phyloP scores from a whole-genome alignment of 2,113 vertebrate species.

The Pterophyllum scalare region DNA sequence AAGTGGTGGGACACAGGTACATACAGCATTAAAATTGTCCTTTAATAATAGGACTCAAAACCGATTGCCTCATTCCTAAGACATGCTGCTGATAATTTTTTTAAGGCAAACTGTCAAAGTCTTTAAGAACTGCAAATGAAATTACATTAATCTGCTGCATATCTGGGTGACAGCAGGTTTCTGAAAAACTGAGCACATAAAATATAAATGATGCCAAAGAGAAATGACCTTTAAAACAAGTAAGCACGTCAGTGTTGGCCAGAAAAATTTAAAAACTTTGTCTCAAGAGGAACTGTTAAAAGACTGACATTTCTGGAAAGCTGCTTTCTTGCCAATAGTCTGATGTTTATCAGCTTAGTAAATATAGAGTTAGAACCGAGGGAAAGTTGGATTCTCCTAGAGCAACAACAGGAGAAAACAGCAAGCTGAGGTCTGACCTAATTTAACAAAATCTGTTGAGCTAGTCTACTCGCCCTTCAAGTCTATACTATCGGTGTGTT shows the following conservation, averaged over 20 bases:
- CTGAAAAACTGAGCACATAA: not conserved
- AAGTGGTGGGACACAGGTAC: constrained; percentile 48
- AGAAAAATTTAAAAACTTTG: not conserved
- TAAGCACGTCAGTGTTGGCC: not conserved
- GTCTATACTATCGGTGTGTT: no score
- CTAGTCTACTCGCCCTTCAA: no score
- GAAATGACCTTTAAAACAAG: not conserved
- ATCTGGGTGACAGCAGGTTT: not conserved
- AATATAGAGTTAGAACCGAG: not conserved
- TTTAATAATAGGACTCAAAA: not conserved
- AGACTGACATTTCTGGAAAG: not conserved
- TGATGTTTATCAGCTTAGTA: not conserved
- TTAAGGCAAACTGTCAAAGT: not conserved
- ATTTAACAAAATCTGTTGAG: not conserved
- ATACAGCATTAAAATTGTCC: constrained; percentile 9
- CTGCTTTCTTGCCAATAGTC: not conserved
- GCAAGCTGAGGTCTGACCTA: not conserved
- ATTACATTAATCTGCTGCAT: not conserved
- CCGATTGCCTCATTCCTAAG: not conserved
- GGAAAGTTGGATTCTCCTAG: not conserved
- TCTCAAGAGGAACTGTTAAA: not conserved
- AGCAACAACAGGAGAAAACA: not conserved
- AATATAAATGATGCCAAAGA: not conserved
- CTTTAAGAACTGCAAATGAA: not conserved
- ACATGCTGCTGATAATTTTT: not conserved